Conservation (phyloP, 2,797 vertebrate genomes). For the Peromyscus melanophrys region DNA sequence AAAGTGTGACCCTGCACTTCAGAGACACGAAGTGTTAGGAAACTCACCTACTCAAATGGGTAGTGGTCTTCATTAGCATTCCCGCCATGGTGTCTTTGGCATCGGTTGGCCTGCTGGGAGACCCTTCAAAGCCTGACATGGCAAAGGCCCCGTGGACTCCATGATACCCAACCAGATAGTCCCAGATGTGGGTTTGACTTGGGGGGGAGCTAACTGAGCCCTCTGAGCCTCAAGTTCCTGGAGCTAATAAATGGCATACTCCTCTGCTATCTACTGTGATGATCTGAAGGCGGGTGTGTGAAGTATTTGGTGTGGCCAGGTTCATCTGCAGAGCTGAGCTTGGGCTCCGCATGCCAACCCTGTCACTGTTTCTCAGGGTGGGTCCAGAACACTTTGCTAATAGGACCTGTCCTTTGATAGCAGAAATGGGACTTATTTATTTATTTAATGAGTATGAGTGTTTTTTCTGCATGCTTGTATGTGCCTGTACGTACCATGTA, state of each 20-base stretch:
- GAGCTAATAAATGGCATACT: background rate
- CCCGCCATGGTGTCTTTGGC: background rate
- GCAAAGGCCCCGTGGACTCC: background rate
- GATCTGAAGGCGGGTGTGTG: background rate
- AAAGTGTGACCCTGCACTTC: background rate
- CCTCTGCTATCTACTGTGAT: background rate
- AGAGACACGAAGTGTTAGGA: background rate
- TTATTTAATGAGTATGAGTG: background rate
- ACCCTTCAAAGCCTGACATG: background rate
- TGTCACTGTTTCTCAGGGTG: background rate
- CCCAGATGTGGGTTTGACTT: background rate
- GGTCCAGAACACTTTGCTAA: background rate
- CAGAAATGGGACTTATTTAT: constrained; percentile 7
- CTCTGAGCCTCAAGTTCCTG: background rate
- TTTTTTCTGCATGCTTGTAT: background rate
- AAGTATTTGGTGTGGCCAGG: background rate
- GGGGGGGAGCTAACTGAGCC: rapidly evolving
- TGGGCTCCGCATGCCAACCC: background rate
- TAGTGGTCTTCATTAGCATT: background rate
- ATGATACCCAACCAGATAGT: background rate
- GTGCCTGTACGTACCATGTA: background rate
- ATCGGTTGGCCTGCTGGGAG: background rate
- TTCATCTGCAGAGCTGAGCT: background rate
- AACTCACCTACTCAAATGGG: background rate
- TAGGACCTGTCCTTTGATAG: constrained; percentile 63